phyloP scores from a whole-genome alignment of 1,140 invertebrate species.

The Danaus melanippus region DNA sequence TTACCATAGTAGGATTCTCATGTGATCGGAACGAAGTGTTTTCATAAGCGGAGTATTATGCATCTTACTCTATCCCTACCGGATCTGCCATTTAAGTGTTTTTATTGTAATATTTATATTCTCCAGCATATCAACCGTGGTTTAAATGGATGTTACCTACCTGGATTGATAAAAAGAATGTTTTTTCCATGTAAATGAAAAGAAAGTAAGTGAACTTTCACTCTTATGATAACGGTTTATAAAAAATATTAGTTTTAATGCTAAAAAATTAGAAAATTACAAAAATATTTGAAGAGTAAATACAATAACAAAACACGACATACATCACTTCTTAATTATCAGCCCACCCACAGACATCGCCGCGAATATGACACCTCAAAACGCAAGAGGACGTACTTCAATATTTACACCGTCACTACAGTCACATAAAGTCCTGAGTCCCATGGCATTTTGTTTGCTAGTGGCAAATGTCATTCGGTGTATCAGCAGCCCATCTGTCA shows the following conservation, averaged over 20 bases:
- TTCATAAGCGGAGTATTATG: slow-evolving; percentile 8
- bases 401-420: slow-evolving; percentile 16
- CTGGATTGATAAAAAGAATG: too few relatives aligned
- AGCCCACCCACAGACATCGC: slow-evolving; percentile 29
- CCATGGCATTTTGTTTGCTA: slow-evolving; percentile 23
- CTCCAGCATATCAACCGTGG: too few relatives aligned
- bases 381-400: slow-evolving; percentile 9
- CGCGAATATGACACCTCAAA: slow-evolving; percentile 46
- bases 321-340: slow-evolving; percentile 30
- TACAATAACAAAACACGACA: slow-evolving; percentile 9
- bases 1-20: slow-evolving; percentile 10
- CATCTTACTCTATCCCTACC: slow-evolving; percentile 14
- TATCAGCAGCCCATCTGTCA: slow-evolving; percentile 65
- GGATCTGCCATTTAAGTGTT: slow-evolving; percentile 12
- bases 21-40: slow-evolving; percentile 13
- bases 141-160: too few relatives aligned
- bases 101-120: background rate
- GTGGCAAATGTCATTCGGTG: slow-evolving; percentile 42
- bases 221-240: too few relatives aligned
- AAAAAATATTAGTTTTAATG: background rate
- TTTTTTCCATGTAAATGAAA: too few relatives aligned
- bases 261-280: too few relatives aligned
- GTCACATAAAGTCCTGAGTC: slow-evolving; percentile 24
- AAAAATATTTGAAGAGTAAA: too few relatives aligned
- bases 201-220: too few relatives aligned